Evolutionary conservation across 2,888 invertebrate species (phyloP).

Genomic region (Drosophila gaucha): DNA sequence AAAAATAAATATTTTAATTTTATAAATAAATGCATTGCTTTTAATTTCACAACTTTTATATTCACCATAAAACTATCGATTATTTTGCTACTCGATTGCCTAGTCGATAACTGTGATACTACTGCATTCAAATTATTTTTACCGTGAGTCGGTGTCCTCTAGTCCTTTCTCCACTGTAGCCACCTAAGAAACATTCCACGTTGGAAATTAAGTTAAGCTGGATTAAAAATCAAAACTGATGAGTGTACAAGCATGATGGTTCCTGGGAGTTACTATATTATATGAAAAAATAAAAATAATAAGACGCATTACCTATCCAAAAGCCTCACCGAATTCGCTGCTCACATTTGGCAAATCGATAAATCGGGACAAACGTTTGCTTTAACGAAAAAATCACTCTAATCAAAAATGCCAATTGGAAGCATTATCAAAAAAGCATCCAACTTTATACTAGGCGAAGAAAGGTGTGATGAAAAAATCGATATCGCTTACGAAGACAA

Average conservation of each 20-base stretch:
- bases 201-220: constrained; percentile 7
- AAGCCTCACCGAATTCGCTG: constrained; percentile 7
- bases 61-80: constrained; percentile 27
- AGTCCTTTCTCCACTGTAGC: constrained; percentile 4
- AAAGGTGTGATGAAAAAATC: constrained; percentile 87
- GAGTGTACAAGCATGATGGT: constrained; percentile 1
- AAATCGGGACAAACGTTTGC: background rate
- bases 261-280: constrained; percentile 7
- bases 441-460: constrained; percentile 91
- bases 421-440: constrained; percentile 92
- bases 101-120: background rate
- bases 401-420: constrained; percentile 89
- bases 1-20: background rate
- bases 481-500: constrained; percentile 91
- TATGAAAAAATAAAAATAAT: constrained; percentile 17
- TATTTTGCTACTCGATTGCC: constrained; percentile 9
- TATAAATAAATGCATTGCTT: background rate
- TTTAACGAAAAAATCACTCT: background rate
- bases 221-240: constrained; percentile 6
- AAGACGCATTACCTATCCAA: constrained; percentile 15
- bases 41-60: too few relatives aligned
- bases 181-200: constrained; percentile 13
- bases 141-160: constrained; percentile 31
- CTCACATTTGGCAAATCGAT: constrained; percentile 16
- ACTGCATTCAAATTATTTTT: constrained; percentile 21